A percentile compares a stretch with the other conserved stretches of the same genome.
These are phyloP conservation scores for Varecia variegata DNA, from an alignment of 2,797 vertebrate genomes.

Conservation along the genomic window DNA sequence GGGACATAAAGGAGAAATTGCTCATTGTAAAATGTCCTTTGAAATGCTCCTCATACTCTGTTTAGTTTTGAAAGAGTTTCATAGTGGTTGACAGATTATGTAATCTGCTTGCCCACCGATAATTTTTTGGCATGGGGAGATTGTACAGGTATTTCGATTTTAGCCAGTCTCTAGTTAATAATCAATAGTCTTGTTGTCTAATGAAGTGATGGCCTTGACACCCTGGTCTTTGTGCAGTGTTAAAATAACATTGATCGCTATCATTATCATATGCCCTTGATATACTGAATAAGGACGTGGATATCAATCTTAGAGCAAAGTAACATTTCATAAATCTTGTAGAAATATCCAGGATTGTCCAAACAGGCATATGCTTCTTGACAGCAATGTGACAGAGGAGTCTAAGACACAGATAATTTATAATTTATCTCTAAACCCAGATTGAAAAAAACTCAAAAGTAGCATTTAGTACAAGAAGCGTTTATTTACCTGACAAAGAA, in stretches of 20 bases:
- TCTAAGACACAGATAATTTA: constrained; percentile 76
- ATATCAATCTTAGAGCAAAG: constrained; percentile 79
- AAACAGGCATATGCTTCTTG: constrained; percentile 72
- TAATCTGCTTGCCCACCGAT: constrained; percentile 77
- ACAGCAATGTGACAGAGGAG: constrained; percentile 73
- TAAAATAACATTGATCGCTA: constrained; percentile 86
- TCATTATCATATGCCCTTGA: constrained; percentile 88
- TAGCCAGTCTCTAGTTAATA: constrained; percentile 83
- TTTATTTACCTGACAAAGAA: constrained; percentile 43
- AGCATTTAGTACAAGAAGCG: constrained; percentile 53
- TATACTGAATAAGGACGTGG: constrained; percentile 79
- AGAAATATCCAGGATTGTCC: constrained; percentile 79
- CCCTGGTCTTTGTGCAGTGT: constrained; percentile 82
- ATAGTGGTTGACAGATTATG: constrained; percentile 71
- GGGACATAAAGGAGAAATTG: neutral
- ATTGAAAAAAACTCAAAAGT: constrained; percentile 66
- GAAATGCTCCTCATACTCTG: neutral
- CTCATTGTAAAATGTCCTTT: neutral
- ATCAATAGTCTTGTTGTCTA: constrained; percentile 86
- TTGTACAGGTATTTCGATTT: constrained; percentile 80
- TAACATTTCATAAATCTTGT: constrained; percentile 77
- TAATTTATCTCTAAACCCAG: constrained; percentile 74
- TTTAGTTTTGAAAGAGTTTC: constrained; percentile 49
- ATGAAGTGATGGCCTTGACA: constrained; percentile 85
- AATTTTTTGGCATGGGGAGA: constrained; percentile 75